Base-by-base conservation (phyloP, 2,113 vertebrate genomes). In the Centropus unirufus region DNA sequence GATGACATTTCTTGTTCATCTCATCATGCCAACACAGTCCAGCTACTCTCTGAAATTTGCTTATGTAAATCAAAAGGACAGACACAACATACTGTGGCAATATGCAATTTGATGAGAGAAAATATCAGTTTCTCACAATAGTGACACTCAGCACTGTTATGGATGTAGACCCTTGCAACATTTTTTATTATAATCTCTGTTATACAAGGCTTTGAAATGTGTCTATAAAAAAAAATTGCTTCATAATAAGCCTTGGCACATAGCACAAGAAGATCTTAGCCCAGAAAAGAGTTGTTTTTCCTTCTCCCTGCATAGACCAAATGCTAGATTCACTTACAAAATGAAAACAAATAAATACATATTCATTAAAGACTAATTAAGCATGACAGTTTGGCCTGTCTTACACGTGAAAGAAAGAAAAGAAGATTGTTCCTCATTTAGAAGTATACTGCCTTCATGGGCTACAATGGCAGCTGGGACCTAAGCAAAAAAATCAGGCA, bases 361-460 rank as follows among this genome's bases (percentile, higher is more conserved):
- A 94, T 92, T 73, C 75, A 94, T 92, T 94, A 87, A 77, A 83
- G 79, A 70, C 40, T 14, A 91, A 91, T 92, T 95, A 92, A 77
- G 75, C 26, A 23, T 47, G 68, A 66, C 51, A 80, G 67, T 76
- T 83, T 30, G 34, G 75, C 46, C 54, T 70, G 42, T 73, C 55
- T 85, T 68, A 49, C 27, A 83, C 2, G 4, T 24, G 34, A 61
- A 83, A 89, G 70, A 76, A 52, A 58, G 39, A 32, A 84, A 82
- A 90, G 44, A 61, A 74, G 58, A 55, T 57, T 82, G 73, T 58
- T 86, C 36, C 26, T 89, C 52, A 74, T 66, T 81, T 63, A 73
- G 86, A 93, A 64, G 75, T 51, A 62, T 9, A 69, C 39, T 58
- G n/a, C 39, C 54, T 80, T 90, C 47, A 20, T 26, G 24, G 55